Evolutionary conservation across 2,797 vertebrate species (phyloP).

Genomic region (Sternarchorhynchus goeldii): DNA sequence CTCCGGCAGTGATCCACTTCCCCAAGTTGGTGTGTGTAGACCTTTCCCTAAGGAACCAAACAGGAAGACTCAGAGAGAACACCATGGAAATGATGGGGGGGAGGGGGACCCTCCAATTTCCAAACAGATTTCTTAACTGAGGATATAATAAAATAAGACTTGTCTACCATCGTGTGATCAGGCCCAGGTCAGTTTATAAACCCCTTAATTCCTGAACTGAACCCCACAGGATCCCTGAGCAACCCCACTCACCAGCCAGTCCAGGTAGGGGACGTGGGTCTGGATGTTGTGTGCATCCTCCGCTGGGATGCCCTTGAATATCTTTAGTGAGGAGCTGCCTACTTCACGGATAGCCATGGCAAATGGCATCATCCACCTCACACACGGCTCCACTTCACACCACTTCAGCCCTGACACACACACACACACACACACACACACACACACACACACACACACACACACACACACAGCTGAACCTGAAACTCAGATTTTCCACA

Average conservation of each 20-base stretch:
- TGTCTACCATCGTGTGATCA: too few species aligned
- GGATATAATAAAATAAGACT: too few species aligned
- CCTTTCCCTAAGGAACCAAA: slow-evolving; percentile 80
- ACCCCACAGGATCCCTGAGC: neutral
- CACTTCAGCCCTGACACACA: slow-evolving; percentile 81
- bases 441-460: slow-evolving; percentile 11
- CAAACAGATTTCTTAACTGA: too few species aligned
- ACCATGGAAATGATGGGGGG: neutral
- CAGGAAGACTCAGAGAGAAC: slow-evolving; percentile 13
- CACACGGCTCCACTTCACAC: slow-evolving; percentile 86
- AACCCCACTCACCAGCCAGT: slow-evolving; percentile 84
- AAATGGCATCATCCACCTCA: slow-evolving; percentile 94
- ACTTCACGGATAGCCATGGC: slow-evolving; percentile 86
- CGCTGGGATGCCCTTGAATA: slow-evolving; percentile 79
- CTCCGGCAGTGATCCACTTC: slow-evolving; percentile 76
- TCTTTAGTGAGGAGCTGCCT: slow-evolving; percentile 81
- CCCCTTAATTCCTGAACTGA: neutral
- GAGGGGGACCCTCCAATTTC: too few species aligned
- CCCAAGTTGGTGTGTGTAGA: slow-evolving; percentile 79
- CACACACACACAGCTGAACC: neutral
- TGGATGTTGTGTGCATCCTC: slow-evolving; percentile 96
- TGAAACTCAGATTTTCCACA: too few species aligned
- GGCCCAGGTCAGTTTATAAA: neutral
- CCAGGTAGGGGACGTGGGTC: slow-evolving; percentile 83
- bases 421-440: slow-evolving; percentile 11